These are phyloP conservation scores for Telmatochromis sp. DNA, from an alignment of 2,113 vertebrate species.

Conservation along the genomic window DNA sequence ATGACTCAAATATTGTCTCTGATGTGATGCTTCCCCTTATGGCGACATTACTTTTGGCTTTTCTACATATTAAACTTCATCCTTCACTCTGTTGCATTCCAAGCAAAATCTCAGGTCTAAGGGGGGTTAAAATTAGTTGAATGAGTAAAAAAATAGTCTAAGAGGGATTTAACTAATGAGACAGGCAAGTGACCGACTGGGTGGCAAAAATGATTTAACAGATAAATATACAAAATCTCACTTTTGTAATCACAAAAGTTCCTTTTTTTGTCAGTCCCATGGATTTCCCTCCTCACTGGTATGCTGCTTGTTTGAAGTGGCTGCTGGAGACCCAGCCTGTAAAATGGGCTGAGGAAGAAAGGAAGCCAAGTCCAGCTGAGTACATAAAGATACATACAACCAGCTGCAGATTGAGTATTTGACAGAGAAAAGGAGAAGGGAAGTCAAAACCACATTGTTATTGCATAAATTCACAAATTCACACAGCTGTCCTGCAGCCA, in stretches of 20 bases:
- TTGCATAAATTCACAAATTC: not conserved
- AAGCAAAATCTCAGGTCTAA: not conserved
- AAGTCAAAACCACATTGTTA: not conserved
- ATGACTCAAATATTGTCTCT: not conserved
- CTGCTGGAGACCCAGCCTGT: conserved; percentile 13
- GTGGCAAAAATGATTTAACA: not conserved
- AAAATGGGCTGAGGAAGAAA: conserved; percentile 6
- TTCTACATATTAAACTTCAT: not conserved
- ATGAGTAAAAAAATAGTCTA: not conserved
- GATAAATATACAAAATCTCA: not conserved
- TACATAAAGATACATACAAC: not conserved
- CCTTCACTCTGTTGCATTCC: not conserved
- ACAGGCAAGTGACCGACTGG: not conserved
- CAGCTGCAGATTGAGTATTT: conserved; percentile 26
- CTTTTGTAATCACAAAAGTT: not conserved
- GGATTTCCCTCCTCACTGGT: not conserved
- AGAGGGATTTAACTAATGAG: not conserved
- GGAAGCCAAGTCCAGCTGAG: conserved; percentile 28
- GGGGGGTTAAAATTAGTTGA: not conserved
- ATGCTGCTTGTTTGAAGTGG: conserved; percentile 19
- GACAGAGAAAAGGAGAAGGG: not conserved
- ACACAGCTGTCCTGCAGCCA: not conserved
- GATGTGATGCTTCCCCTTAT: not conserved
- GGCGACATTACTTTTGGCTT: not conserved
- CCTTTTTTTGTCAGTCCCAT: not conserved